These are phyloP conservation scores for Brachylomia viminalis DNA, from an alignment of 2,888 invertebrate genomes.

Conservation along the genomic window DNA sequence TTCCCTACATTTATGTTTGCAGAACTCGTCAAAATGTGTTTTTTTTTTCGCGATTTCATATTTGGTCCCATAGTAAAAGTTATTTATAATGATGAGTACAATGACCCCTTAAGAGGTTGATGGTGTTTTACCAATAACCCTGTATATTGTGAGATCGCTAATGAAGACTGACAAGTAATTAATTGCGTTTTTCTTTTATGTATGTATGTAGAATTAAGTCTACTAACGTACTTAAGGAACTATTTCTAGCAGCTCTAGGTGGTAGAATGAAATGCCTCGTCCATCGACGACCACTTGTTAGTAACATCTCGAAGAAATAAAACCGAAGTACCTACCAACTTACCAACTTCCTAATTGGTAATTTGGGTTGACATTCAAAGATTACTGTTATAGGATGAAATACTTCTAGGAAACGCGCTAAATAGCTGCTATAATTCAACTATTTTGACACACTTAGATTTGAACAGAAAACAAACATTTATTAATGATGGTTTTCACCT, in stretches of 20 bases:
- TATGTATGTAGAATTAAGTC: conserved; percentile 28
- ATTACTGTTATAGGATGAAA: not conserved
- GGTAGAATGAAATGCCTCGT: conserved; percentile 1
- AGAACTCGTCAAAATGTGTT: too few relatives aligned
- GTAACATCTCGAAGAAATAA: not conserved
- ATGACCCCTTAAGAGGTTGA: too few relatives aligned
- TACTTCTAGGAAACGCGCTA: not conserved
- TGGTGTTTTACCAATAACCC: too few relatives aligned
- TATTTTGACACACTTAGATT: not conserved
- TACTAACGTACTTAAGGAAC: conserved; percentile 15
- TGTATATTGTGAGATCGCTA: conserved; percentile 76
- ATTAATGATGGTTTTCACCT: conserved; percentile 2
- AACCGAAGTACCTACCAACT: not conserved
- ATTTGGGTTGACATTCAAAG: not conserved
- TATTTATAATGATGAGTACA: too few relatives aligned
- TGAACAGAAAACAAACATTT: conserved; percentile 4
- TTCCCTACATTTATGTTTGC: too few relatives aligned
- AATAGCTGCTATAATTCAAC: too few relatives aligned
- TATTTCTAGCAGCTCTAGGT: conserved; percentile 15
- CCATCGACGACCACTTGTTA: not conserved
- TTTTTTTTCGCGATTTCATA: too few relatives aligned
- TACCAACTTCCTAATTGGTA: not conserved
- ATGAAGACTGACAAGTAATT: conserved; percentile 72
- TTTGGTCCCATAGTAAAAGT: too few relatives aligned
- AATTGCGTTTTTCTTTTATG: conserved; percentile 72